phyloP scores from a whole-genome alignment of 2,888 invertebrate species.

The Odiellus spinosus region DNA sequence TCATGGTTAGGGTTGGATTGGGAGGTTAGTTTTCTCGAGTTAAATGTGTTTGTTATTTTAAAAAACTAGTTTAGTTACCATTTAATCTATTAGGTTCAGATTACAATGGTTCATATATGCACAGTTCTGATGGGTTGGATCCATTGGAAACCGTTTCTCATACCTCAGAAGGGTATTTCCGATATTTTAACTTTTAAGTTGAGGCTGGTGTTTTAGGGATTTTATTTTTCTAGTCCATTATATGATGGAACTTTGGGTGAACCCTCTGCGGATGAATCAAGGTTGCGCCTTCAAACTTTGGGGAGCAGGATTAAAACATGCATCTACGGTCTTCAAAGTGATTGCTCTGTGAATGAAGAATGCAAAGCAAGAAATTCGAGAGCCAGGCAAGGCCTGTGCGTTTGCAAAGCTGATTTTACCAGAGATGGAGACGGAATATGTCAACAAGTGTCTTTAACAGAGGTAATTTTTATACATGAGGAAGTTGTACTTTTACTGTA shows the following conservation, averaged over 20 bases:
- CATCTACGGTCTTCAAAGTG: not conserved
- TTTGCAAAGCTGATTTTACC: not conserved
- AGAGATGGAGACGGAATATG: not conserved
- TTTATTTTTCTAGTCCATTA: no score
- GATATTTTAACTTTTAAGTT: no score
- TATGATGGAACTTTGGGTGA: no score
- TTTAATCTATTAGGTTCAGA: not conserved
- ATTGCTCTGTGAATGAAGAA: not conserved
- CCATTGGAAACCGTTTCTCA: no score
- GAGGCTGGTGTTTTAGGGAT: no score
- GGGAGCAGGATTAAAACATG: not conserved
- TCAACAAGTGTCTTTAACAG: not conserved
- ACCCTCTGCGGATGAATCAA: no score
- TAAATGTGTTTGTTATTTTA: not conserved
- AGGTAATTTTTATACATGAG: not conserved
- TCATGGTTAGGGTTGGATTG: conserved; percentile 17
- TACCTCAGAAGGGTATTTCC: no score
- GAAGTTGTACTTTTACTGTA: no score
- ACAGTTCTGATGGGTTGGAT: no score
- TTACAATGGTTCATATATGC: no score
- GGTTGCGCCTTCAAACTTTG: no score
- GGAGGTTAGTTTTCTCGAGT: conserved; percentile 4
- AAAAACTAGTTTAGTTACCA: not conserved
- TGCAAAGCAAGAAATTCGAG: not conserved
- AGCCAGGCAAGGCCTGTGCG: not conserved